phyloP scores from a whole-genome alignment of 2,888 invertebrate genomes.

The Hydriomena furcata region DNA sequence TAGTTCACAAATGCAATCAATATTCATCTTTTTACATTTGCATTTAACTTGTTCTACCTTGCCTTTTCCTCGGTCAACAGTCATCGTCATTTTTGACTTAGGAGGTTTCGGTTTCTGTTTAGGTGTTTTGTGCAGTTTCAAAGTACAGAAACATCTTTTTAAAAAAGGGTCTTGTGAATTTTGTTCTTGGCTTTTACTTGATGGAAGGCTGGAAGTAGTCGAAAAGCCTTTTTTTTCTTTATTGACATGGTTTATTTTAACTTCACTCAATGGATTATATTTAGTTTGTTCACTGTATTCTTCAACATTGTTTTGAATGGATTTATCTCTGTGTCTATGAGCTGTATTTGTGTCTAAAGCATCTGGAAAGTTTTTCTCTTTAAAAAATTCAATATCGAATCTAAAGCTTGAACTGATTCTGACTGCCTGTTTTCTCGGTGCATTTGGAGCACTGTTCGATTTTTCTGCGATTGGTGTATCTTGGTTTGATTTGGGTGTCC shows the following conservation, averaged over 20 bases:
- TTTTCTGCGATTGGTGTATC: constrained; percentile 10
- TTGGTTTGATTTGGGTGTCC: not conserved
- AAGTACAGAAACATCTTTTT: constrained; percentile 47
- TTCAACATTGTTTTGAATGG: constrained; percentile 1
- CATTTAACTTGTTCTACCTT: not conserved
- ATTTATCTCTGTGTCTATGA: not conserved
- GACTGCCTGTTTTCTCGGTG: constrained; percentile 30
- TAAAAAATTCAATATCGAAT: constrained; percentile 46
- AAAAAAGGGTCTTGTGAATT: constrained; percentile 14
- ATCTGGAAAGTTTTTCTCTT: constrained; percentile 26
- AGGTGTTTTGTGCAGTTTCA: constrained; percentile 37
- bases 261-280: not conserved
- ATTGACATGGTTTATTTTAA: not conserved
- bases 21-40: not conserved
- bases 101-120: constrained; percentile 27
- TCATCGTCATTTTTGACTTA: constrained; percentile 25
- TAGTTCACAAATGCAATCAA: constrained; percentile 6
- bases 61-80: constrained; percentile 5
- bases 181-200: not conserved
- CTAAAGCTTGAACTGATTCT: constrained; percentile 41
- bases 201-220: not conserved
- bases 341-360: not conserved
- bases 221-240: not conserved
- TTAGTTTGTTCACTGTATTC: not conserved
- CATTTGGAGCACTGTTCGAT: constrained; percentile 19